Evolutionary conservation across 2,113 vertebrate species (phyloP), one percentile per base, ranked within the genome.

Genomic region (Chaenogobius annularis): DNA sequence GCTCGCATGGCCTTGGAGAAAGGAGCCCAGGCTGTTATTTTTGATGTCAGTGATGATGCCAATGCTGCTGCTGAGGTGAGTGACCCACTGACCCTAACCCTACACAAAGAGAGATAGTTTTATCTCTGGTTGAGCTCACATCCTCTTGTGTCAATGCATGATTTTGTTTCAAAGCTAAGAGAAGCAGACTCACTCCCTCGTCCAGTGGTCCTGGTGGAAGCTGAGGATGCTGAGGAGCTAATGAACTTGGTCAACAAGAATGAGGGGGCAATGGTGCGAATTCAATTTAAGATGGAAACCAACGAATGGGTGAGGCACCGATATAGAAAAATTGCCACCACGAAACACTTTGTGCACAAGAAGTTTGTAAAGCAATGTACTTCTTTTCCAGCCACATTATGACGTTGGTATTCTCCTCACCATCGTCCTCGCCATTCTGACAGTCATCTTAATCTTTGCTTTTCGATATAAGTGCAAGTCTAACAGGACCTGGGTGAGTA

Each of bases 201-300:
- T 76, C 97, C 98, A 0, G 98, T 99, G 56, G 96, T 99, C 70
- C 90, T 99, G 81, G 96, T 99, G 84, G 91, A 94, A 84, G 96
- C 94, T 22, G 80, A 81, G 0, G 92, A 96, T 0, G 98, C 97
- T 0, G 94, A 95, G 82, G 91, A 93, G 61, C 89, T 99, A 83
- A 99, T 99, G 98, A 93, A 94, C 0, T 93, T 99, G 1, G 97
- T 99, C 79, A 98, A 98, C 91, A 97, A 96, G 90, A 99, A 98
- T 68, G 95, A 95, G 83, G 97, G 98, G 84, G 98, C 97, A 46
- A 92, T 92, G 0, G 96, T 99, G 81, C 92, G 90, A 76, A 99
- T 99, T 65, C 95, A 98, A 73, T 93, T 96, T 86, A 94, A 94
- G 90, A 88, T 94, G 83, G 91, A 94, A 84, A 88, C 83, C 1